Evolutionary conservation across 2,113 vertebrate genomes (phyloP), one percentile per base, ranked within the genome.

Genomic region (Ictidomys tridecemlineatus): DNA sequence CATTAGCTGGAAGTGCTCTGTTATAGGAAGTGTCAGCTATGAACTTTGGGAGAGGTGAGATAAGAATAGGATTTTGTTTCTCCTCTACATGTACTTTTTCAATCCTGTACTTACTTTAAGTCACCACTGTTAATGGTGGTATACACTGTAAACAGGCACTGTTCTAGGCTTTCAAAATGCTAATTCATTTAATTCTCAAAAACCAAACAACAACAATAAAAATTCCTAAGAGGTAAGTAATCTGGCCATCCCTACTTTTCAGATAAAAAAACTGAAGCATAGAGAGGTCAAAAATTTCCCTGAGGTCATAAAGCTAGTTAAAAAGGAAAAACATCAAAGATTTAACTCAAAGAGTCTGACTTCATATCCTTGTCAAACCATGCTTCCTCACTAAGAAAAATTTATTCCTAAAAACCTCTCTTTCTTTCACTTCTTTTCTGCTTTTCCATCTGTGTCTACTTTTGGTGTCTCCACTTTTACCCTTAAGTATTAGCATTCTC

Each of bases 261-360:
- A 85, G 14, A 9, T 42, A 26, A 95, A 37, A 56, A 93, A 72
- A 93, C 39, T 14, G 20, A 96, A 92, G 70, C 48, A 84, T 53
- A 85, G 1, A 30, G 24, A 93, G 28, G 28, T 79, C 63, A 42
- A 85, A 77, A 56, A 48, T 28, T 70, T 94, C 30, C 34, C 73
- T n/a, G 20, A n/a, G 32, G 45, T 77, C 42, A 58, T 13, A 89
- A 1, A n/a, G 37, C 73, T 51, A 72, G 28, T 42, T 56, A 82
- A 83, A 61, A 16, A 67, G 14, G 7, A 45, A 37, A 42, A 42
- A 42, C 4, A 42, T 42, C 0, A 18, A 84, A 89, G 39, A 28
- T 26, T 89, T 80, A 45, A 93, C 4, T 39, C 39, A 42, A 26
- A 65, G 45, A 73, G 10, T 65, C 63, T 74, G 32, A 42, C 32